phyloP scores from a whole-genome alignment of 2,113 vertebrate genomes.

The Benitochromis conjunctus region DNA sequence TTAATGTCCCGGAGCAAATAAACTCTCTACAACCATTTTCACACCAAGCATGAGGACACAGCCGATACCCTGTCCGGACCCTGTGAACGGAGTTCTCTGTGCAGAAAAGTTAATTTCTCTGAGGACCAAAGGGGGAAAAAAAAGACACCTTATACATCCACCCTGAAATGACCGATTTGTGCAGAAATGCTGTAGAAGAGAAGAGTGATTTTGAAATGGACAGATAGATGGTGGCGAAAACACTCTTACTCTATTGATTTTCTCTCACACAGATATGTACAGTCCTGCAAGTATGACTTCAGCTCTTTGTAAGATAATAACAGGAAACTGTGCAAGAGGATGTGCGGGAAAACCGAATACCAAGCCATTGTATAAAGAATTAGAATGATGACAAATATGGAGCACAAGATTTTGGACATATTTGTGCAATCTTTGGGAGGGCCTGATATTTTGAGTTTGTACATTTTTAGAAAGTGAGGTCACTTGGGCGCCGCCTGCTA shows the following conservation, averaged over 20 bases:
- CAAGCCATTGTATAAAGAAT: constrained; percentile 18
- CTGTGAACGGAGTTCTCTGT: neutral
- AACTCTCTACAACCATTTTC: constrained; percentile 13
- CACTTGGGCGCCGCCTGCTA: neutral
- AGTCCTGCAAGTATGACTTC: neutral
- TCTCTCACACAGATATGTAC: neutral
- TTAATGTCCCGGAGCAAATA: constrained; percentile 30
- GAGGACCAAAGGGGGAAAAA: neutral
- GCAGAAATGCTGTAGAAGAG: neutral
- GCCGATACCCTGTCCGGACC: neutral
- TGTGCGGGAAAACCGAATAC: constrained; percentile 12
- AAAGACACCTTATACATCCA: neutral
- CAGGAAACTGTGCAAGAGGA: constrained; percentile 43
- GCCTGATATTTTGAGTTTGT: neutral
- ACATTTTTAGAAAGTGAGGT: constrained; percentile 2
- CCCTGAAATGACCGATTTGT: neutral
- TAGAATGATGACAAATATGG: constrained; percentile 18
- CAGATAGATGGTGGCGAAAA: neutral
- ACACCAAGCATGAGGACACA: neutral
- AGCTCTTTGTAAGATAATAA: constrained; percentile 42
- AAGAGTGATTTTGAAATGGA: neutral
- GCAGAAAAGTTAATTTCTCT: constrained; percentile 11
- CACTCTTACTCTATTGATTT: neutral
- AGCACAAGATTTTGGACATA: neutral
- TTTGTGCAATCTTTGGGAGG: neutral